Evolutionary conservation across 2,888 invertebrate species (phyloP).

Genomic region (Dasypogon diadema): DNA sequence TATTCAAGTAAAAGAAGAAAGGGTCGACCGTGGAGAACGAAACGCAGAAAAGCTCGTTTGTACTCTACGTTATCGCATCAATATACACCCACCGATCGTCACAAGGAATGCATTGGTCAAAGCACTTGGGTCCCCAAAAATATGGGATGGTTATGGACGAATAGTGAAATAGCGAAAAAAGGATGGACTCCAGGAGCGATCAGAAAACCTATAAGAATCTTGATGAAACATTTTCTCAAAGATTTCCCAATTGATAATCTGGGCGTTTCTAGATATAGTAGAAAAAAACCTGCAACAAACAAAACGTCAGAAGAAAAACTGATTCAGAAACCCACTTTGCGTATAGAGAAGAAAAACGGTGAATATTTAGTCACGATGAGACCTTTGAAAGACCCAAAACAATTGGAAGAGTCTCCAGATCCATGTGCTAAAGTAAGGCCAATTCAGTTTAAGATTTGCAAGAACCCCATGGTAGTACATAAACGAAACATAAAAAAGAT

Average conservation of each 20-base stretch:
- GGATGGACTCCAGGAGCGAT: constrained; percentile 67
- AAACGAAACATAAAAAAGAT: constrained; percentile 71
- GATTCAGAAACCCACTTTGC: constrained; percentile 72
- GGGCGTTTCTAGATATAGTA: constrained; percentile 61
- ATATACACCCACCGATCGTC: constrained; percentile 69
- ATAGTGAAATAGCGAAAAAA: constrained; percentile 59
- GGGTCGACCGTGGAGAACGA: not conserved
- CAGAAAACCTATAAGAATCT: constrained; percentile 63
- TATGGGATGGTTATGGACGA: constrained; percentile 80
- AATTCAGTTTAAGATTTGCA: constrained; percentile 76
- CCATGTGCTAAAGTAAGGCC: constrained; percentile 79
- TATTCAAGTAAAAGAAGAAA: too few species aligned
- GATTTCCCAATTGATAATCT: constrained; percentile 65
- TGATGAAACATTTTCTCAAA: constrained; percentile 65
- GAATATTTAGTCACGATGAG: constrained; percentile 76
- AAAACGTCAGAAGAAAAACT: constrained; percentile 62
- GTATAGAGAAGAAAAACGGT: constrained; percentile 76
- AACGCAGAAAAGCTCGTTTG: not conserved
- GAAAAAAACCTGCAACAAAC: constrained; percentile 58
- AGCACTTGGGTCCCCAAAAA: constrained; percentile 72
- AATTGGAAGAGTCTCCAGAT: constrained; percentile 73
- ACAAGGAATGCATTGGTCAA: constrained; percentile 71
- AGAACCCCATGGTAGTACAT: constrained; percentile 70
- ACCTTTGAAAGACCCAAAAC: constrained; percentile 74
- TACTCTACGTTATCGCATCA: constrained; percentile 48